Conservation (phyloP, 2,113 vertebrate species). For the Cathartes aura region DNA sequence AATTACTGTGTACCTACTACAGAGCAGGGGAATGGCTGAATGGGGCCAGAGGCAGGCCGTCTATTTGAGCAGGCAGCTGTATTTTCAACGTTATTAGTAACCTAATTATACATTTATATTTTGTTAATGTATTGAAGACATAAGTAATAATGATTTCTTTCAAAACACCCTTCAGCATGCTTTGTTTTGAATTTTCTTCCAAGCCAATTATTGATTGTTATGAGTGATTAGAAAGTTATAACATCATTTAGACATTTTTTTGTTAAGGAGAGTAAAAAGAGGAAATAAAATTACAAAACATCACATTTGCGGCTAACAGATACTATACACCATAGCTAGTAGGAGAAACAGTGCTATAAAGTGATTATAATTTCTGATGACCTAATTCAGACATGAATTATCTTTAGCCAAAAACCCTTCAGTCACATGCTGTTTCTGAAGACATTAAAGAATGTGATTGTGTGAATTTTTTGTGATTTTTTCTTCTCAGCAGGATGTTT, state of each 20-base stretch:
- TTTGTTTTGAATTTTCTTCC: neutral
- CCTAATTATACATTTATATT: neutral
- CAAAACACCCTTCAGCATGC: neutral
- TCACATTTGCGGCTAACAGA: neutral
- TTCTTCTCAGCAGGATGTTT: neutral
- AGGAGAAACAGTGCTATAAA: neutral
- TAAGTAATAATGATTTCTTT: neutral
- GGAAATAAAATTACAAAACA: neutral
- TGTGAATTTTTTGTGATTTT: neutral
- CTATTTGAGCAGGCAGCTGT: neutral
- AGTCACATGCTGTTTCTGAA: neutral
- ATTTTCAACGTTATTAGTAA: constrained; percentile 1
- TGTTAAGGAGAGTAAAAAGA: neutral
- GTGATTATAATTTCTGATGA: neutral
- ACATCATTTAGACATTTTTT: neutral
- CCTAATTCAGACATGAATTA: neutral
- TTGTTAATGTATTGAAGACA: neutral
- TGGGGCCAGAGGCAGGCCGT: neutral
- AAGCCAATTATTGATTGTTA: neutral
- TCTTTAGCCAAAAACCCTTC: neutral
- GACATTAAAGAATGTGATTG: neutral
- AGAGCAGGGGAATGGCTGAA: neutral
- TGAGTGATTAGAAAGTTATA: neutral
- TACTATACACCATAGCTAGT: neutral
- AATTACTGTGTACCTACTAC: neutral